Conservation (phyloP, 1,140 invertebrate species). For the Drosophila fuyamai region DNA sequence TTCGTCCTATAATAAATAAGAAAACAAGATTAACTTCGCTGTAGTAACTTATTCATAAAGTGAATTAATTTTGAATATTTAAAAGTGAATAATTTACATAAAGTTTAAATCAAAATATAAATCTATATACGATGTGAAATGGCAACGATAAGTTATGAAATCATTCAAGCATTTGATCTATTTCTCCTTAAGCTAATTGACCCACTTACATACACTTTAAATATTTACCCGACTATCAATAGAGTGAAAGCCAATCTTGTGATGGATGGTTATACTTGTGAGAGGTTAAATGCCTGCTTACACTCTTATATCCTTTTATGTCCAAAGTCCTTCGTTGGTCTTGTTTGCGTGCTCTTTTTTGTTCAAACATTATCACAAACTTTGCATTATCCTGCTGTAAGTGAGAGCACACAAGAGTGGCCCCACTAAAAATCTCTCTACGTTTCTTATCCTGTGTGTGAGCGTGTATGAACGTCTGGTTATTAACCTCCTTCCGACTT, state of each 20-base stretch:
- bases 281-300: constrained; percentile 48
- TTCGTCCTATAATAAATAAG: too few species aligned
- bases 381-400: constrained; percentile 48
- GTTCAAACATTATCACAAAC: constrained; percentile 51
- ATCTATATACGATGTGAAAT: too few species aligned
- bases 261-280: constrained; percentile 36
- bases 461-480: constrained; percentile 31
- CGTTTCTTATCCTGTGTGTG: constrained; percentile 6
- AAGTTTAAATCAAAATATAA: too few species aligned
- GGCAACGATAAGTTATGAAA: too few species aligned
- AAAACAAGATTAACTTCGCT: too few species aligned
- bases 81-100: too few species aligned
- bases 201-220: constrained; percentile 21
- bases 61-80: too few species aligned
- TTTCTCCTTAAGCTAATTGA: neutral
- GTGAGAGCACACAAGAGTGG: constrained; percentile 19
- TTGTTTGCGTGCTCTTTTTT: constrained; percentile 37
- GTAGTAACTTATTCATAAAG: too few species aligned
- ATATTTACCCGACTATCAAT: constrained; percentile 32
- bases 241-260: constrained; percentile 35
- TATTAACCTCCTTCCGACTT: constrained; percentile 63
- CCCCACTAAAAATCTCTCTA: constrained; percentile 7
- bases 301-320: constrained; percentile 37
- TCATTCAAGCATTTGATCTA: neutral
- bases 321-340: constrained; percentile 13